These are phyloP conservation scores for Adelosebastes latens DNA, from an alignment of 2,797 vertebrate genomes.

Conservation along the genomic window DNA sequence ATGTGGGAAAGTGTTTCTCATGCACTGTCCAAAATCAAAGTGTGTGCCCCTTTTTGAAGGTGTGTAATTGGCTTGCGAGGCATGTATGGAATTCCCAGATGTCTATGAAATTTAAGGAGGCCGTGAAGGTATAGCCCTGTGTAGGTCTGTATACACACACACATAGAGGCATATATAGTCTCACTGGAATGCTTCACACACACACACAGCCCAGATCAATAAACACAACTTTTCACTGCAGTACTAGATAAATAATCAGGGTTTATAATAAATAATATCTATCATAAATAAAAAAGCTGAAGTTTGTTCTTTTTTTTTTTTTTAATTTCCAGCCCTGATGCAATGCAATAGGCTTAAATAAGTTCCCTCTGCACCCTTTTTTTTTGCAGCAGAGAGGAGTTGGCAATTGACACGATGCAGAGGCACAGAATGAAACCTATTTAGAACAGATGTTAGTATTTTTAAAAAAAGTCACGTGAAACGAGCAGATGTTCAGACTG, in stretches of 20 bases:
- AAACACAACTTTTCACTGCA: conserved; percentile 5
- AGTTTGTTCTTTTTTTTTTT: background rate
- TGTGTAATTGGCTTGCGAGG: conserved; percentile 96
- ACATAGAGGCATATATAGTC: conserved; percentile 44
- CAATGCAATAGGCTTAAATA: conserved; percentile 47
- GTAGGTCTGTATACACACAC: conserved; percentile 66
- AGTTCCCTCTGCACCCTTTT: conserved; percentile 55
- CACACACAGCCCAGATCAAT: conserved; percentile 19
- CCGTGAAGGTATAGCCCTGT: conserved; percentile 81
- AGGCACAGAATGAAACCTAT: conserved; percentile 93
- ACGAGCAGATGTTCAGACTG: conserved; percentile 92
- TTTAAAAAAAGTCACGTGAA: conserved; percentile 91
- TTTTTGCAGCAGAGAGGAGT: conserved; percentile 66
- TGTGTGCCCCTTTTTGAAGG: conserved; percentile 93
- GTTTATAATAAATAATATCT: background rate
- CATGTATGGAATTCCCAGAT: conserved; percentile 98
- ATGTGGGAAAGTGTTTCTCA: conserved; percentile 83
- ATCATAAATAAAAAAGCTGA: background rate
- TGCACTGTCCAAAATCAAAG: conserved; percentile 86
- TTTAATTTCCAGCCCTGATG: conserved; percentile 8
- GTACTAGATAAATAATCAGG: conserved; percentile 11
- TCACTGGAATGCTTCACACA: conserved; percentile 34
- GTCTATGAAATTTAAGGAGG: conserved; percentile 94
- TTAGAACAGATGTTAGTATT: conserved; percentile 95
- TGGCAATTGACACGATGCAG: conserved; percentile 89